phyloP scores from a whole-genome alignment of 2,888 invertebrate genomes.

The Apeira syringaria region DNA sequence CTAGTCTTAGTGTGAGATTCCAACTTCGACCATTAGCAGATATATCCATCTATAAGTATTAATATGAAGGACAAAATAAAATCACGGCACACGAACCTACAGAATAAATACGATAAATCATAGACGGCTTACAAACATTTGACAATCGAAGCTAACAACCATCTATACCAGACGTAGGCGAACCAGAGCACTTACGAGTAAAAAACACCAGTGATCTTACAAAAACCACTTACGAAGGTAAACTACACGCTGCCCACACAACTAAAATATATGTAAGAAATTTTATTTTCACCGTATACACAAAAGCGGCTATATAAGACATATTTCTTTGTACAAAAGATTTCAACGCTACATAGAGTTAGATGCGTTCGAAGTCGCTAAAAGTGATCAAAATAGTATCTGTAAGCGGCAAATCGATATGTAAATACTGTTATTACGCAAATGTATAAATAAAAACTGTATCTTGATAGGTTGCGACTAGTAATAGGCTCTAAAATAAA shows the following conservation, averaged over 20 bases:
- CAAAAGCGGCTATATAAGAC: background rate
- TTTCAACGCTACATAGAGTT: constrained; percentile 23
- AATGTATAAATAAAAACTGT: constrained; percentile 47
- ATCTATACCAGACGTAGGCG: constrained; percentile 5
- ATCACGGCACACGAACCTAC: no score
- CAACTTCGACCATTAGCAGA: no score
- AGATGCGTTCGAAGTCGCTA: constrained; percentile 7
- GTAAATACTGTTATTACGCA: constrained; percentile 47
- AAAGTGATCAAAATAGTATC: constrained; percentile 5
- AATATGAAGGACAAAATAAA: no score
- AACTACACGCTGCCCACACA: constrained; percentile 23
- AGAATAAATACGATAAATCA: background rate
- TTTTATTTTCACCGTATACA: constrained; percentile 4
- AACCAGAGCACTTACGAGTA: constrained; percentile 21
- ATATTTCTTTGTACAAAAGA: constrained; percentile 11
- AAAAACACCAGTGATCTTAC: constrained; percentile 14
- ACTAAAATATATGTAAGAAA: constrained; percentile 9
- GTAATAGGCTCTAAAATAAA: constrained; percentile 69
- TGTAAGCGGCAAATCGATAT: constrained; percentile 38
- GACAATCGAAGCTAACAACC: no score
- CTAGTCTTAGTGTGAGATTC: no score
- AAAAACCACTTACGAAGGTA: constrained; percentile 23
- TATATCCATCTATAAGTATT: no score
- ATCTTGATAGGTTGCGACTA: constrained; percentile 41
- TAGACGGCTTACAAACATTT: constrained; percentile 11